Conservation (phyloP, 2,888 invertebrate species). For the Malacosoma neustria region DNA sequence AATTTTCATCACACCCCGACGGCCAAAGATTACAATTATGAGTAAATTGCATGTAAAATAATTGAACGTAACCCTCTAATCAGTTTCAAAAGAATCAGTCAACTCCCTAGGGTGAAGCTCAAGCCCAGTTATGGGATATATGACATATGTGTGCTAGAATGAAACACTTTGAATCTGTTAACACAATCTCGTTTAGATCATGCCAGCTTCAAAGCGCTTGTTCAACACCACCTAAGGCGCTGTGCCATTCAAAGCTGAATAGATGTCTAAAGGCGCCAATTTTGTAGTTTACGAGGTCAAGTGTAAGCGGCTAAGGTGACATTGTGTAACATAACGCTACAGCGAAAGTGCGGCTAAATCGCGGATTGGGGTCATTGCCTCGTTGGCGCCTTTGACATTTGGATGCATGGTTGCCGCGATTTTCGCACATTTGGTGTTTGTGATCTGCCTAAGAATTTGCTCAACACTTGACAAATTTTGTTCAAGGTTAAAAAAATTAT, state of each 20-base stretch:
- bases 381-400: slow-evolving; percentile 25
- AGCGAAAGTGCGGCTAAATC: slow-evolving; percentile 64
- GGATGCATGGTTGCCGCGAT: no score
- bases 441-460: neutral
- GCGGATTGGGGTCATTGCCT: slow-evolving; percentile 70
- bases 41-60: no score
- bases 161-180: no score
- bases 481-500: neutral
- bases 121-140: no score
- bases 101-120: no score
- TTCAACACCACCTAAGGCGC: neutral
- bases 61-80: no score
- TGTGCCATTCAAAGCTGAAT: slow-evolving; percentile 5
- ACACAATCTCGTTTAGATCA: no score
- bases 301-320: slow-evolving; percentile 67
- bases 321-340: slow-evolving; percentile 46
- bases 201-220: neutral
- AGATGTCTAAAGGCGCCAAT: slow-evolving; percentile 21
- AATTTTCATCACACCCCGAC: no score
- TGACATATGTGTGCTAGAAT: no score
- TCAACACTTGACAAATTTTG: neutral
- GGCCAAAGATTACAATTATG: no score
- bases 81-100: no score
- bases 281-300: slow-evolving; percentile 51
- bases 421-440: neutral